phyloP scores from a whole-genome alignment of 2,113 vertebrate species.

The Cacatua alba region DNA sequence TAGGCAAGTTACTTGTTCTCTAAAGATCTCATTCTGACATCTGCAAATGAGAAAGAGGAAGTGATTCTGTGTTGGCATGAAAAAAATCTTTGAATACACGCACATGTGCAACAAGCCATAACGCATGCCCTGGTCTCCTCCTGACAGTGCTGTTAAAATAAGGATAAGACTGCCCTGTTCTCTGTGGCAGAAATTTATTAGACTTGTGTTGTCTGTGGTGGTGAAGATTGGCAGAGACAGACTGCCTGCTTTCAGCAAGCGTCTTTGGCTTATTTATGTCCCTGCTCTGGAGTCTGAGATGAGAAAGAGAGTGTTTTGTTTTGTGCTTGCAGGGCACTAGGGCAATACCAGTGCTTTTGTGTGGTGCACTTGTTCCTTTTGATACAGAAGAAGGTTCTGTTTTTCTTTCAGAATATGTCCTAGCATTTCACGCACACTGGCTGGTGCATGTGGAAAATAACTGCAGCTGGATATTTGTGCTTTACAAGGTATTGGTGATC shows the following conservation, averaged over 20 bases:
- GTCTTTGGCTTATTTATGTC: neutral
- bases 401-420: neutral
- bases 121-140: neutral
- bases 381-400: neutral
- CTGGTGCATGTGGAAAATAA: neutral
- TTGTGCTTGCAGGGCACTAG: neutral
- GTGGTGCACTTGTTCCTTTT: neutral
- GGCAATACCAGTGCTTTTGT: neutral
- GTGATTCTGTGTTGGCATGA: neutral
- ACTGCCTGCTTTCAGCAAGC: neutral
- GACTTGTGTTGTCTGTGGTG: neutral
- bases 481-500: neutral
- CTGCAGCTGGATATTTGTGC: neutral
- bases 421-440: rapidly evolving
- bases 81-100: neutral
- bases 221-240: neutral
- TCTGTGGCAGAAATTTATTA: neutral
- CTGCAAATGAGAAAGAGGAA: neutral
- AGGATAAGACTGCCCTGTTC: neutral
- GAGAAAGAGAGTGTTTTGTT: neutral
- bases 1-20: neutral
- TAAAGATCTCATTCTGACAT: neutral
- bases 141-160: neutral
- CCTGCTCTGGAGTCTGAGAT: neutral
- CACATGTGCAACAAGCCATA: rapidly evolving